These are phyloP conservation scores for Phengaris alcon DNA, from an alignment of 2,888 invertebrate genomes.

Conservation along the genomic window DNA sequence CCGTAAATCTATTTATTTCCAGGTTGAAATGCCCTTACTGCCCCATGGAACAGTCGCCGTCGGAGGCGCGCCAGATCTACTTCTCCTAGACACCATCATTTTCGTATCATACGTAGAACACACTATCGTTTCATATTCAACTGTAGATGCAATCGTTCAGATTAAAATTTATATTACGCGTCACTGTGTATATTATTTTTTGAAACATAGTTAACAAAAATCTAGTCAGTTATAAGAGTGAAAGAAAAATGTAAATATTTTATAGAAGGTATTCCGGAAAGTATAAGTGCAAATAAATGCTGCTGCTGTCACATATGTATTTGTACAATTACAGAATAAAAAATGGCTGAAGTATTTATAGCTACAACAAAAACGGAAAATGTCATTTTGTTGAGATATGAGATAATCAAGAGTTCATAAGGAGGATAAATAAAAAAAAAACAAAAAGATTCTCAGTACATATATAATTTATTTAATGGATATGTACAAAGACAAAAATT, in stretches of 20 bases:
- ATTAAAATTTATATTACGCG: constrained; percentile 22
- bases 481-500: constrained; percentile 75
- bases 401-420: too few relatives aligned
- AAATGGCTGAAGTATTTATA: too few relatives aligned
- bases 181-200: neutral
- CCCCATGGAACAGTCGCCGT: constrained; percentile 96
- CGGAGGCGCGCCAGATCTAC: constrained; percentile 94
- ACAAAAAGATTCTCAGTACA: constrained; percentile 63
- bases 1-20: constrained; percentile 51
- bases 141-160: constrained; percentile 24
- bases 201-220: neutral
- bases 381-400: too few relatives aligned
- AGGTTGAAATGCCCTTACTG: constrained; percentile 99
- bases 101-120: constrained; percentile 27
- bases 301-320: too few relatives aligned
- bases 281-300: too few relatives aligned
- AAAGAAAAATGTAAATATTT: too few relatives aligned
- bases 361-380: too few relatives aligned
- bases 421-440: constrained; percentile 47
- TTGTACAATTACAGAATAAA: too few relatives aligned
- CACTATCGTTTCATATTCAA: constrained; percentile 20
- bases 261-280: too few relatives aligned
- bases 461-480: constrained; percentile 77
- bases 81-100: constrained; percentile 82
- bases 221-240: too few relatives aligned